Evolutionary conservation across 2,113 vertebrate genomes (phyloP).

Genomic region (Brienomyrus longianalis): DNA sequence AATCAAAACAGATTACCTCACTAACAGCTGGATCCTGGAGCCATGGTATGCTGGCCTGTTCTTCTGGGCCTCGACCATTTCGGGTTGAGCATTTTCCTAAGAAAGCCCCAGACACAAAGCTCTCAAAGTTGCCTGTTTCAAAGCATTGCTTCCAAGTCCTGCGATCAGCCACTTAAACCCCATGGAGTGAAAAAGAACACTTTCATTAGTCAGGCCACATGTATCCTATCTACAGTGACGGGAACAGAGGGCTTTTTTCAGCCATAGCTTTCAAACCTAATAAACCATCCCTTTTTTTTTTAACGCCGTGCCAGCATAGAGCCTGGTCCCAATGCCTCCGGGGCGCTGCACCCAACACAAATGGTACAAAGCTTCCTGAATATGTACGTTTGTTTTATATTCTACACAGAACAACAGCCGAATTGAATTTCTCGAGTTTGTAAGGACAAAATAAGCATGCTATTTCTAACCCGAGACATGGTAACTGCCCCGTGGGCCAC

Average conservation of each 20-base stretch:
- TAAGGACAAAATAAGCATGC: neutral
- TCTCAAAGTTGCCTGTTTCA: conserved; percentile 36
- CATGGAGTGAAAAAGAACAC: conserved; percentile 28
- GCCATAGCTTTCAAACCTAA: conserved; percentile 39
- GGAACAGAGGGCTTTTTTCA: conserved; percentile 32
- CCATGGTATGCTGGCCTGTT: conserved; percentile 20
- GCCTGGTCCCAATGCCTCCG: neutral
- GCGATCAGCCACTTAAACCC: neutral
- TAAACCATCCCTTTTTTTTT: conserved; percentile 21
- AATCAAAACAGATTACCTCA: conserved; percentile 27
- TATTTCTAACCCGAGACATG: neutral
- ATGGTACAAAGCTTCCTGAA: neutral
- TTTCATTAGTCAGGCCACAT: conserved; percentile 35
- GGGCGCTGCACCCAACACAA: neutral
- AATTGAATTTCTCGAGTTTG: neutral
- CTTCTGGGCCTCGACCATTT: conserved; percentile 39
- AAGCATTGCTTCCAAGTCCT: neutral
- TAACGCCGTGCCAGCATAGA: neutral
- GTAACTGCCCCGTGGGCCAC: neutral
- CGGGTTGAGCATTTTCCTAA: conserved; percentile 41
- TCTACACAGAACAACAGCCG: neutral
- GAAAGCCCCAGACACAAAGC: conserved; percentile 34
- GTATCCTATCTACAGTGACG: conserved; percentile 31
- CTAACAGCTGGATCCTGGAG: conserved; percentile 14
- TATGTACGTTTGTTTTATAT: neutral